Evolutionary conservation across 2,888 invertebrate genomes (phyloP).

Genomic region (Stenotaenia linearis): DNA sequence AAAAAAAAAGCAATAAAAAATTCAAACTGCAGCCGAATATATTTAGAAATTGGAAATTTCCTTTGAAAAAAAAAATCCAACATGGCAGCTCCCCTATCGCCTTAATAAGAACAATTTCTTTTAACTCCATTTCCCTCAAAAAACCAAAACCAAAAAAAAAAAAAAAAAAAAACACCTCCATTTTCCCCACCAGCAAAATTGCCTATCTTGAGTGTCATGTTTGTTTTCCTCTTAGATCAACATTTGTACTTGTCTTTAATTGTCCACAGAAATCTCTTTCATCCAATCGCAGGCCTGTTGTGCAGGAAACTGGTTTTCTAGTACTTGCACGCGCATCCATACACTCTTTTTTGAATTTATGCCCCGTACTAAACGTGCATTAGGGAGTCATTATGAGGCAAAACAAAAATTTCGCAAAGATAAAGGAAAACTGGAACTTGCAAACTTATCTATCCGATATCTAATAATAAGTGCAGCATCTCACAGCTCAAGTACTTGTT

Average conservation of each 20-base stretch:
- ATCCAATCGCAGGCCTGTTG: not conserved
- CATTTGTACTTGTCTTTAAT: not conserved
- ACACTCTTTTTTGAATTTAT: not conserved
- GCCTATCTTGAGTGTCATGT: not conserved
- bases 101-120: not conserved
- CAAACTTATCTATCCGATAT: not conserved
- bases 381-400: not conserved
- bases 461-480: conserved; percentile 9
- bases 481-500: conserved; percentile 4
- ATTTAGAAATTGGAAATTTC: too few species aligned
- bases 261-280: not conserved
- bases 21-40: too few species aligned
- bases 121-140: not conserved
- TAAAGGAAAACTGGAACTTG: not conserved
- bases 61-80: too few species aligned
- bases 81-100: too few species aligned
- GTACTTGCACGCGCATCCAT: not conserved
- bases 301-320: not conserved
- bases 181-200: not conserved
- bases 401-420: not conserved
- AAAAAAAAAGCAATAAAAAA: too few species aligned
- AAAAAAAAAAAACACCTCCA: not conserved
- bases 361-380: not conserved
- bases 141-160: not conserved
- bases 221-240: not conserved